These are phyloP conservation scores for Ariolimax columbianus DNA, from an alignment of 2,888 invertebrate genomes.

Conservation along the genomic window DNA sequence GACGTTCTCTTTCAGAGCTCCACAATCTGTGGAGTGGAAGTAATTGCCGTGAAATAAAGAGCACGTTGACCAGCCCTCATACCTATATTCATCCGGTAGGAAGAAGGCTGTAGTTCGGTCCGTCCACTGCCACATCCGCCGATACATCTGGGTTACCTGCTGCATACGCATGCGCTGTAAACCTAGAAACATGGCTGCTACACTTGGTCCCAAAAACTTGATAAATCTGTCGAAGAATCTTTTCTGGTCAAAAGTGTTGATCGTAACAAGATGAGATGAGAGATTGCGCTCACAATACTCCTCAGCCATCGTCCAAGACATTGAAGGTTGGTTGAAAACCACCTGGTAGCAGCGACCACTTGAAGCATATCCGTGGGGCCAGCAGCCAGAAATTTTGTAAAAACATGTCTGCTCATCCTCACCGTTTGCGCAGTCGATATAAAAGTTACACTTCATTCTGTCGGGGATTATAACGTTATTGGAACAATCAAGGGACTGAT, in stretches of 20 bases:
- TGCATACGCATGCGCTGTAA: constrained; percentile 46
- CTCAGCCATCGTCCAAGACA: constrained; percentile 41
- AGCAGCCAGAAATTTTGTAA: constrained; percentile 4
- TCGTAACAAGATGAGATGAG: constrained; percentile 19
- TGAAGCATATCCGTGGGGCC: constrained; percentile 16
- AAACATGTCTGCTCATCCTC: constrained; percentile 50
- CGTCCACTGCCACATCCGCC: constrained; percentile 54
- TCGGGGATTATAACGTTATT: background rate
- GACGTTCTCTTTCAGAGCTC: constrained; percentile 4
- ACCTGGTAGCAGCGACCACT: constrained; percentile 13
- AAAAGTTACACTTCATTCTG: constrained; percentile 10
- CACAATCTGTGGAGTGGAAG: constrained; percentile 43
- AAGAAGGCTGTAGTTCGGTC: constrained; percentile 51
- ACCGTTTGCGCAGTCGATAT: constrained; percentile 26
- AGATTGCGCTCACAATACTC: constrained; percentile 37
- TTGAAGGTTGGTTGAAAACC: background rate
- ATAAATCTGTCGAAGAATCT: background rate
- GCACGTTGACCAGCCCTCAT: constrained; percentile 51
- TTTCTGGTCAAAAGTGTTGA: background rate
- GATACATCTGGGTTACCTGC: constrained; percentile 43
- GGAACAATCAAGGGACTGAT: constrained; percentile 34
- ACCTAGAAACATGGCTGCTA: constrained; percentile 27
- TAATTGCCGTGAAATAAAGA: constrained; percentile 43
- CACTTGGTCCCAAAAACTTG: background rate
- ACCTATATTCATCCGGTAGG: constrained; percentile 47